These are phyloP conservation scores for Eupelmus urozonus DNA, from an alignment of 2,888 invertebrate genomes.

Conservation along the genomic window DNA sequence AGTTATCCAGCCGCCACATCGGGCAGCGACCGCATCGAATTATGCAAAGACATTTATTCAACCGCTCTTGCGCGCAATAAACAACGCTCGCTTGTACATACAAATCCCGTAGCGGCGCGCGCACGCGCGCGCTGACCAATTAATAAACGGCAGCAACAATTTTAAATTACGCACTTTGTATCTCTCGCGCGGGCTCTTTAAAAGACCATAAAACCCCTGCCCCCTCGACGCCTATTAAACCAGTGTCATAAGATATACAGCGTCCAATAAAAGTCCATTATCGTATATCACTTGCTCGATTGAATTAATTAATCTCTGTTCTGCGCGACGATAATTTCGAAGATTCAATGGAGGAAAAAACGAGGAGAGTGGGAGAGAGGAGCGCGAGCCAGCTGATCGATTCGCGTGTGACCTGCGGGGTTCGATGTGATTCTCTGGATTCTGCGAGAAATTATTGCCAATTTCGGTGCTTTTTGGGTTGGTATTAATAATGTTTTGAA, in stretches of 20 bases:
- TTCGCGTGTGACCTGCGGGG: too few species aligned
- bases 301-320: conserved; percentile 54
- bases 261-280: conserved; percentile 54
- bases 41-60: neutral
- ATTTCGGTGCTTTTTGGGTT: neutral
- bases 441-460: neutral
- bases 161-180: conserved; percentile 34
- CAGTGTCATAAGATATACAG: conserved; percentile 42
- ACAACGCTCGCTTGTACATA: neutral
- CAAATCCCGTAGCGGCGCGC: too few species aligned
- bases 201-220: conserved; percentile 28
- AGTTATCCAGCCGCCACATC: too few species aligned
- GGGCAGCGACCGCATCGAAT: neutral
- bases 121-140: too few species aligned
- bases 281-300: conserved; percentile 43
- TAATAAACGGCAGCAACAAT: conserved; percentile 31
- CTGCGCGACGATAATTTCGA: conserved; percentile 41
- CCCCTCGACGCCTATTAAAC: neutral
- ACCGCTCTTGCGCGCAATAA: neutral
- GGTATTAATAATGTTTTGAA: neutral
- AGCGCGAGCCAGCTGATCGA: too few species aligned
- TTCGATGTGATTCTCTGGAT: too few species aligned
- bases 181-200: conserved; percentile 15
- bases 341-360: conserved; percentile 18
- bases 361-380: too few species aligned